Percentiles rank a stretch among this genome's conserved stretches.
phyloP scores from a whole-genome alignment of 2,888 invertebrate genomes.

The Coleophora flavipennella region DNA sequence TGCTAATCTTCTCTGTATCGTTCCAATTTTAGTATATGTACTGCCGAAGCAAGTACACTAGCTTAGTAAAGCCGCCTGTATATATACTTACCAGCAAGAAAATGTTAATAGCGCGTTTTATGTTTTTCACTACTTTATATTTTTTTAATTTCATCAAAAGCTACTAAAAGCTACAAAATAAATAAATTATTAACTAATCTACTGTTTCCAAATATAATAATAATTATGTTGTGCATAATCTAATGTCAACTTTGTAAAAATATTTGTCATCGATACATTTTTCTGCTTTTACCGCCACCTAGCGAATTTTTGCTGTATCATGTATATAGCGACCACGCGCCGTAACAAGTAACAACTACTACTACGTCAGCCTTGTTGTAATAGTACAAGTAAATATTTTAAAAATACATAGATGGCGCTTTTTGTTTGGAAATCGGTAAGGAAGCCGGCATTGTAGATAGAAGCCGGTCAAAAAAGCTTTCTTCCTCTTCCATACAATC shows the following conservation, averaged over 20 bases:
- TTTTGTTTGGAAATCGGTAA: too few relatives aligned
- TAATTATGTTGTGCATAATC: background rate
- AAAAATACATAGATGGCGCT: too few relatives aligned
- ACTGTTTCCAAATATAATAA: background rate
- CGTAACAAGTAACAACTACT: too few relatives aligned
- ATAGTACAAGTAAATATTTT: too few relatives aligned
- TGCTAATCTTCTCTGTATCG: constrained; percentile 55
- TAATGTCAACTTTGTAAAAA: background rate
- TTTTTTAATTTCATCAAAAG: background rate
- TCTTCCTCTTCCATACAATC: too few relatives aligned
- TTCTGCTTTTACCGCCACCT: too few relatives aligned
- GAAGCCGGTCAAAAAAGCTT: too few relatives aligned
- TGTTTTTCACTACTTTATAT: constrained; percentile 5
- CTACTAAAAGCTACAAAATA: background rate
- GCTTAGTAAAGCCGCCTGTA: fast-evolving
- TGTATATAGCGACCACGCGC: too few relatives aligned
- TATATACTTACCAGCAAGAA: constrained; percentile 4
- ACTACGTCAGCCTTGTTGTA: too few relatives aligned
- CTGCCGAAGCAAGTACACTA: constrained; percentile 47
- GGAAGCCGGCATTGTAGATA: too few relatives aligned
- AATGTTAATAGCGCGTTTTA: constrained; percentile 16
- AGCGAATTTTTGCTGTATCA: too few relatives aligned
- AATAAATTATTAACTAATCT: background rate
- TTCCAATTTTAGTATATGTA: constrained; percentile 55
- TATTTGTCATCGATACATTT: too few relatives aligned